Evolutionary conservation across 2,113 vertebrate genomes (phyloP).

Genomic region (Stomatorhinus ivindoensis): DNA sequence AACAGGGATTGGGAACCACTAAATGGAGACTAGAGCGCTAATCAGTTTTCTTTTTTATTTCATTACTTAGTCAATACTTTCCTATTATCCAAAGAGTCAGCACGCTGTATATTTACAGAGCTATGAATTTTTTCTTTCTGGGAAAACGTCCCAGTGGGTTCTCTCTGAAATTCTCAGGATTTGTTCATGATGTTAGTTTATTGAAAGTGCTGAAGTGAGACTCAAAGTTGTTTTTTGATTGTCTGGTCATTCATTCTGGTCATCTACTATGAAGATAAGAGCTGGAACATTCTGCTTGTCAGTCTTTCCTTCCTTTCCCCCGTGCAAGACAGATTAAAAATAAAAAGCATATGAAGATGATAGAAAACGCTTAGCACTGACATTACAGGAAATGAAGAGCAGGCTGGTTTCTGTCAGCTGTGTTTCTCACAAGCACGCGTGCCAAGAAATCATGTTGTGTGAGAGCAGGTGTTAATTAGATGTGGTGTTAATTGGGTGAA

Average conservation of each 20-base stretch:
- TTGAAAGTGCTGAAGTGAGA: background rate
- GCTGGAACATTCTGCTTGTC: background rate
- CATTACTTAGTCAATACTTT: background rate
- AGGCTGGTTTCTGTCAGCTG: background rate
- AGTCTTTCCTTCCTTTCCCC: background rate
- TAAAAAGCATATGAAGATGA: background rate
- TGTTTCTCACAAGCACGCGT: background rate
- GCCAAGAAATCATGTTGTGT: background rate
- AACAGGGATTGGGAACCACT: background rate
- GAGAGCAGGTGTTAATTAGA: slow-evolving; percentile 12
- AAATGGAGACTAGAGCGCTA: background rate
- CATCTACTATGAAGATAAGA: background rate
- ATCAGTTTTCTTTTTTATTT: background rate
- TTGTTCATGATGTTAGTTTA: background rate
- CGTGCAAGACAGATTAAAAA: background rate
- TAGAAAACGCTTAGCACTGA: background rate
- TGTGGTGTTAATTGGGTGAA: slow-evolving; percentile 8
- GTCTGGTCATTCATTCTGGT: background rate
- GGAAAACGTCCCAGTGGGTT: background rate
- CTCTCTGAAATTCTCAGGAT: background rate
- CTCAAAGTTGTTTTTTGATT: background rate
- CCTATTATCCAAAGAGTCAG: background rate
- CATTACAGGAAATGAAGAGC: background rate
- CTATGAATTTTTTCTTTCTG: background rate
- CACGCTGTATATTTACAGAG: background rate